Evolutionary conservation across 2,888 invertebrate species (phyloP), one percentile per base, ranked within the genome.

Genomic region (Chalcis sispes): DNA sequence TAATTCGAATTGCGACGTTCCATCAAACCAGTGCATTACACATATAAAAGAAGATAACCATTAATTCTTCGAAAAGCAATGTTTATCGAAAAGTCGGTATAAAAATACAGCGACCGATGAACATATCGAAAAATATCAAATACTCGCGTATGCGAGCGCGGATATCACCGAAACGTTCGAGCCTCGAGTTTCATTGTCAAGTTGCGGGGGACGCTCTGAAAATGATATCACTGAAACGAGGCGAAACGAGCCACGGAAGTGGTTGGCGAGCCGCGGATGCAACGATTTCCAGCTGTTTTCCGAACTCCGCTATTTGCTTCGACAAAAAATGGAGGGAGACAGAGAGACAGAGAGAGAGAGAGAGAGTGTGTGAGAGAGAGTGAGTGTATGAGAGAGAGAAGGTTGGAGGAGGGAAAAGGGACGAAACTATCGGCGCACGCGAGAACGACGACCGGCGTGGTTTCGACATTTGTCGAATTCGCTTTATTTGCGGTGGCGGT

Each of bases 401-500:
- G 29, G 13, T 18, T 25, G n/a, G 18, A n/a, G 15, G 54, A 56
- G 50, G 66, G 46, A 52, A 42, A 46, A 20, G 36, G 18, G 18
- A 7, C 10, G 61, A 69, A 70, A 66, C 58, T 62, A 72, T 72
- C 62, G 25, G 59, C 7, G 48, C 15, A 8, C 40, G 32, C 40
- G 29, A 1, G 27, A n/a, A 15, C 27, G 32, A 64, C 62, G 69
- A 74, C 69, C 69, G 42, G 32, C 62, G 72, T 72, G 67, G 56
- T 72, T 72, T 72, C 72, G 72, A 76, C 67, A 76, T 76, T 76
- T 72, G 72, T 72, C 56, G 72, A 76, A 67, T 72, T 72, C 56
- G 56, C 61, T 74, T 74, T 74, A 74, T 69, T 74, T 69, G 74
- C 74, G 74, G 76, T 76, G 20, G 62, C 23, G 48, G 42, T 66